Percentiles rank a stretch among this genome's conserved stretches.
Evolutionary conservation across 2,113 vertebrate genomes (phyloP).

Genomic region (Melierax canorus): DNA sequence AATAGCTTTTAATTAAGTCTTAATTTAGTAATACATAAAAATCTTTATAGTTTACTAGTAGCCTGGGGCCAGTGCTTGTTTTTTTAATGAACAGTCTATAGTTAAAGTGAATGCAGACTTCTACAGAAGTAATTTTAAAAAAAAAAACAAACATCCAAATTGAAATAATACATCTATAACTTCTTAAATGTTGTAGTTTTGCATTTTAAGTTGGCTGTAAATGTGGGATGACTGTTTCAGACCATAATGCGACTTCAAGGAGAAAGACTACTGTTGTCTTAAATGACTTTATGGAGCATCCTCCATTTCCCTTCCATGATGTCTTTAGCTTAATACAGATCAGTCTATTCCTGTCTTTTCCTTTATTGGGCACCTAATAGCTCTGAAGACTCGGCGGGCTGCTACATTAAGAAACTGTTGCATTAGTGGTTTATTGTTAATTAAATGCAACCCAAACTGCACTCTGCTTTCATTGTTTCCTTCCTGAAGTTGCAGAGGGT

Average conservation of each 20-base stretch:
- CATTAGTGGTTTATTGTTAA: not conserved
- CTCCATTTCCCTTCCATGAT: not conserved
- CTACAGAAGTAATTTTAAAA: not conserved
- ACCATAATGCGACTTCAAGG: not conserved
- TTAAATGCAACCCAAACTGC: not conserved
- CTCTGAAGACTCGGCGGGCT: not conserved
- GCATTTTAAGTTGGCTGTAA: not conserved
- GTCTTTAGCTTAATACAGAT: not conserved
- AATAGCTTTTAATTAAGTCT: not conserved
- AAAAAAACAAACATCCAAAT: not conserved
- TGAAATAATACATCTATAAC: not conserved
- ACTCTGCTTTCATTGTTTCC: not conserved
- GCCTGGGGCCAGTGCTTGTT: not conserved
- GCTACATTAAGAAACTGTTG: not conserved
- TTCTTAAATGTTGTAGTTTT: not conserved
- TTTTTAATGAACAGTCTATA: not conserved
- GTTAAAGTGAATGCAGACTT: not conserved
- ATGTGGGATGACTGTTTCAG: not conserved
- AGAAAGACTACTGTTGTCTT: not conserved
- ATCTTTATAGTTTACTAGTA: not conserved
- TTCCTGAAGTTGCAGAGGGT: not conserved
- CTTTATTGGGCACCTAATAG: not conserved
- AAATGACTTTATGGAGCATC: not conserved
- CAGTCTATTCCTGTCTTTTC: fast-evolving
- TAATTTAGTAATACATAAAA: not conserved